phyloP scores from a whole-genome alignment of 2,113 vertebrate species.

The Onychostruthus taczanowskii region DNA sequence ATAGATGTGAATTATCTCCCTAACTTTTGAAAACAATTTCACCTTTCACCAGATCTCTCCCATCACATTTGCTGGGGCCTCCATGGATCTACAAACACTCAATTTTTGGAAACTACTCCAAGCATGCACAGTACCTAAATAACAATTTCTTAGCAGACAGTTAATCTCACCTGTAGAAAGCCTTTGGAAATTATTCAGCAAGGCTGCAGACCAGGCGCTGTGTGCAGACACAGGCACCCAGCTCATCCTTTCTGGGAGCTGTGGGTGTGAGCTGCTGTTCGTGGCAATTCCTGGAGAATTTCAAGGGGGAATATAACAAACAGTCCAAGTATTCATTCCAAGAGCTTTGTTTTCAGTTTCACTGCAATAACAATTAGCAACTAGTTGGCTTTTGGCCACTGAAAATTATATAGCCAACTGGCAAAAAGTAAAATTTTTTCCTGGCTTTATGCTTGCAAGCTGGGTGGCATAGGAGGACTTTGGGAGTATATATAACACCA shows the following conservation, averaged over 20 bases:
- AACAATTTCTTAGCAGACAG: neutral
- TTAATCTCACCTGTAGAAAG: neutral
- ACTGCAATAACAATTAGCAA: slow-evolving; percentile 57
- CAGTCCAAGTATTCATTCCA: slow-evolving; percentile 48
- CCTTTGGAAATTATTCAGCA: neutral
- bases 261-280: neutral
- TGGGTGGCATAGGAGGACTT: slow-evolving; percentile 58
- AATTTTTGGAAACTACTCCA: neutral
- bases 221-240: neutral
- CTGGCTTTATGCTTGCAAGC: slow-evolving; percentile 54
- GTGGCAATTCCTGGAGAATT: slow-evolving; percentile 8
- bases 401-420: slow-evolving; percentile 62
- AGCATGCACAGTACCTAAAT: neutral
- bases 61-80: neutral
- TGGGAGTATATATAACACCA: neutral
- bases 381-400: slow-evolving; percentile 53
- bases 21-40: neutral
- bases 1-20: neutral
- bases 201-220: neutral
- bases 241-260: neutral
- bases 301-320: slow-evolving; percentile 1
- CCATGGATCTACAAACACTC: neutral
- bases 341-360: slow-evolving; percentile 56
- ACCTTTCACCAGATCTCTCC: neutral
- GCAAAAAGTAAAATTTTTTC: slow-evolving; percentile 60